Conservation (phyloP, 1,140 invertebrate species). For the Dendrolimus punctatus region DNA sequence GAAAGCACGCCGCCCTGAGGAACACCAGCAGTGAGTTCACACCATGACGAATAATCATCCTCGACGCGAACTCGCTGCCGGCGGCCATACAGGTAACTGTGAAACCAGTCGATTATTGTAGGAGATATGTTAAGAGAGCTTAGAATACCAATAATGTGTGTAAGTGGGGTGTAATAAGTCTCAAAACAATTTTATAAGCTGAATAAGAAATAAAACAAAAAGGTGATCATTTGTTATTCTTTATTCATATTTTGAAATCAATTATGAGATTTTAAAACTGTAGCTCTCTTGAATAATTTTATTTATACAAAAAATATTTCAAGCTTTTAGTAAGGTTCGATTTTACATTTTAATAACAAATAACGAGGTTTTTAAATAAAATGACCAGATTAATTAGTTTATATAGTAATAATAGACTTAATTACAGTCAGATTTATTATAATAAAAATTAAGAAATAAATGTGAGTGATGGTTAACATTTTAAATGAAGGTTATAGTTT, state of each 20-base stretch:
- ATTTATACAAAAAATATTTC: constrained; percentile 66
- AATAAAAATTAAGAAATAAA: constrained; percentile 64
- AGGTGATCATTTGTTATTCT: constrained; percentile 52
- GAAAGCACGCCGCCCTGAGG: too few species aligned
- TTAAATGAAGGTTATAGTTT: constrained; percentile 46
- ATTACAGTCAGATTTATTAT: constrained; percentile 63
- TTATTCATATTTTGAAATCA: constrained; percentile 65
- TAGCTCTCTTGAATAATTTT: constrained; percentile 54
- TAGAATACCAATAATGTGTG: too few species aligned
- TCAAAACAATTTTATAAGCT: background rate
- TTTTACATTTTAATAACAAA: constrained; percentile 64
- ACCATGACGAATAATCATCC: too few species aligned
- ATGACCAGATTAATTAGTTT: constrained; percentile 71
- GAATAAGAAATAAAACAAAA: constrained; percentile 24
- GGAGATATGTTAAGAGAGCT: too few species aligned
- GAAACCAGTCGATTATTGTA: too few species aligned
- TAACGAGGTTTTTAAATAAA: constrained; percentile 68
- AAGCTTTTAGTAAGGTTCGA: constrained; percentile 62
- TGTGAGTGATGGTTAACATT: constrained; percentile 68
- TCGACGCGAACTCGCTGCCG: too few species aligned
- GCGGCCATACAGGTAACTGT: too few species aligned
- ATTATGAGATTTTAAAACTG: constrained; percentile 69
- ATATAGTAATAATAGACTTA: constrained; percentile 63
- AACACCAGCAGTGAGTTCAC: too few species aligned
- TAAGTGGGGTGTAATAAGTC: background rate